Evolutionary conservation across 2,797 vertebrate genomes (phyloP).

Genomic region (Melanotaenia parkinsoni): DNA sequence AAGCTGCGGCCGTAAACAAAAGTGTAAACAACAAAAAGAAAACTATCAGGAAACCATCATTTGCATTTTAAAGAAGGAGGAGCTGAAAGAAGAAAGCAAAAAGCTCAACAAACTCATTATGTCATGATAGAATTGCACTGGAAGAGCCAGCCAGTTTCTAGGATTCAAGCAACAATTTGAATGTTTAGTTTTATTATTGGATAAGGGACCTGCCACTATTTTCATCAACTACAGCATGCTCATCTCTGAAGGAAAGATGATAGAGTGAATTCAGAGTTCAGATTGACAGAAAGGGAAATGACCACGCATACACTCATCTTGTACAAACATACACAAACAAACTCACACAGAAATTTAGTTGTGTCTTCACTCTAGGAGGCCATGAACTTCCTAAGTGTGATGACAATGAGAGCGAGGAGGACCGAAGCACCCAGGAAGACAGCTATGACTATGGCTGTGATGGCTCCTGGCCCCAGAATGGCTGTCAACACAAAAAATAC

Average conservation of each 20-base stretch:
- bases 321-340: constrained; percentile 4
- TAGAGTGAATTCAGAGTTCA: background rate
- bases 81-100: background rate
- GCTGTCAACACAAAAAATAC: constrained; percentile 74
- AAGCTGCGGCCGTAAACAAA: background rate
- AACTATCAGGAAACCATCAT: constrained; percentile 14
- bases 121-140: constrained; percentile 54
- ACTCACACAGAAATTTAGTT: constrained; percentile 2
- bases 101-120: background rate
- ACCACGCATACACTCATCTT: constrained; percentile 24
- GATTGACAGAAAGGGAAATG: constrained; percentile 11
- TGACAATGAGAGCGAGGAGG: constrained; percentile 92
- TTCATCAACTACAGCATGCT: constrained; percentile 48
- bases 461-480: constrained; percentile 92
- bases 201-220: constrained; percentile 64
- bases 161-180: constrained; percentile 32
- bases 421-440: constrained; percentile 95
- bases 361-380: constrained; percentile 82
- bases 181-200: constrained; percentile 27
- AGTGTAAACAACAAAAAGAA: background rate
- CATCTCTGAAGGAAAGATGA: constrained; percentile 6
- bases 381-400: constrained; percentile 94
- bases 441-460: constrained; percentile 95
- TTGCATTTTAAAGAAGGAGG: background rate
- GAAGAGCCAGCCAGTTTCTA: constrained; percentile 77